A percentile compares a stretch with the other conserved stretches of the same genome.
Conservation (phyloP, 53 echinoderm and acorn worm species). For the Stichopus horrens region DNA sequence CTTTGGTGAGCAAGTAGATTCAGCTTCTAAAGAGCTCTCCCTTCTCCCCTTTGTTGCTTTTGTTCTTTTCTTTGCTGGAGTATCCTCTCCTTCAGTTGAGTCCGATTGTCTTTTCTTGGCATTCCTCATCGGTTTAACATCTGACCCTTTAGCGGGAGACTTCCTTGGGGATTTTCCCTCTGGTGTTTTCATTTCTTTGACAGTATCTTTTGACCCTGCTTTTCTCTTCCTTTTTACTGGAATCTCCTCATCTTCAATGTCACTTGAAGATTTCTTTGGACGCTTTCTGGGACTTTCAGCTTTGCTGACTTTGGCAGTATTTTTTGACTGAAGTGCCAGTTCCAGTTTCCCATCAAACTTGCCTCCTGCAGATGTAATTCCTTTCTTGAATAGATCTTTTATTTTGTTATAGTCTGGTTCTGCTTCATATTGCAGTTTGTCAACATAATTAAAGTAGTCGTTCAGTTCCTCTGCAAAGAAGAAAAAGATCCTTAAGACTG, state of each 20-base stretch:
- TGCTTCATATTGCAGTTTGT: constrained; percentile 67
- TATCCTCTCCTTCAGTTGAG: background rate
- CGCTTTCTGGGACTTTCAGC: background rate
- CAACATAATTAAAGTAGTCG: constrained; percentile 71
- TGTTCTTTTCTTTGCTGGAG: constrained; percentile 2
- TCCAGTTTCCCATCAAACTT: constrained; percentile 75
- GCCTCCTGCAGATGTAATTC: constrained; percentile 48
- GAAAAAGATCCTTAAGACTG: background rate
- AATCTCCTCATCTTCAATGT: too few relatives aligned
- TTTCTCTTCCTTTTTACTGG: background rate
- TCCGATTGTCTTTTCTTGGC: background rate
- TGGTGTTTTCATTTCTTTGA: background rate
- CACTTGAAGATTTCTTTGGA: background rate
- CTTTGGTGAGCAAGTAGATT: background rate
- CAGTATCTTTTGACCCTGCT: background rate
- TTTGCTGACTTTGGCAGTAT: background rate
- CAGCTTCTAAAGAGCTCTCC: background rate
- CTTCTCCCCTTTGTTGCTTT: background rate
- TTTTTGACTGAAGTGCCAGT: constrained; percentile 30
- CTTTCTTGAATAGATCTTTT: constrained; percentile 63
- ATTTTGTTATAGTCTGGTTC: constrained; percentile 76
- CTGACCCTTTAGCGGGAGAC: constrained; percentile 37
- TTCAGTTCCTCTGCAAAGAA: constrained; percentile 68
- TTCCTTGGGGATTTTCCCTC: constrained; percentile 1
- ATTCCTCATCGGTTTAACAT: constrained; percentile 19